Evolutionary conservation across 2,113 vertebrate species (phyloP), one percentile per base, ranked within the genome.

Genomic region (Phalacrocorax pelagicus): DNA sequence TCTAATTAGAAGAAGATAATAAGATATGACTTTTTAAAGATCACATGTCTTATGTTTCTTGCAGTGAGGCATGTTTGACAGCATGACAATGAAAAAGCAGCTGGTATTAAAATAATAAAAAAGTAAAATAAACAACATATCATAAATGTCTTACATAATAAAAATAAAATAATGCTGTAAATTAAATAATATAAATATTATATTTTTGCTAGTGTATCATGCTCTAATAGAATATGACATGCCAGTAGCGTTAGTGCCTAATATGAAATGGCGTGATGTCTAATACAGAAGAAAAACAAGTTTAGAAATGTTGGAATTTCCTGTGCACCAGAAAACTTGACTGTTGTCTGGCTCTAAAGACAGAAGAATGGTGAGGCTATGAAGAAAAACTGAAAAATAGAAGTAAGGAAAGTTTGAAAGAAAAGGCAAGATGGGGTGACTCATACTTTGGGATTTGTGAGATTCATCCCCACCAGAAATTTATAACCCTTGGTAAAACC

Each of bases 261-360:
- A 91, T 87, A 63, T 47, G 83, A 91, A 96, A 86, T 91, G 91
- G 95, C 2, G 4, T 84, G 93, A 91, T 86, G 93, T 96, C 91
- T 94, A 91, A 86, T 71, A 51, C 9, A 84, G 72, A 94, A 91
- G 72, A 67, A 94, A 96, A 96, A 63, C 72, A 95, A 79, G 38
- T 87, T 93, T 92, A 67, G 59, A 94, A 66, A 84, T 63, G 63
- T 51, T 88, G 91, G 93, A 89, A 94, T 95, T 94, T 96, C 91
- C 95, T 75, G 32, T 81, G 23, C 91, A 74, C 51, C 42, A 86
- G 59, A 83, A 84, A 91, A 79, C 27, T 58, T 81, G 42, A n/a
- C 79, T 92, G 49, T 51, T 0, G 8, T 70, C 59, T 95, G 65
- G 34, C 15, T 94, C 51, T 66, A 44, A 84, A 59, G 23, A 44